phyloP scores from a whole-genome alignment of 2,113 vertebrate genomes.

The Alces alces region DNA sequence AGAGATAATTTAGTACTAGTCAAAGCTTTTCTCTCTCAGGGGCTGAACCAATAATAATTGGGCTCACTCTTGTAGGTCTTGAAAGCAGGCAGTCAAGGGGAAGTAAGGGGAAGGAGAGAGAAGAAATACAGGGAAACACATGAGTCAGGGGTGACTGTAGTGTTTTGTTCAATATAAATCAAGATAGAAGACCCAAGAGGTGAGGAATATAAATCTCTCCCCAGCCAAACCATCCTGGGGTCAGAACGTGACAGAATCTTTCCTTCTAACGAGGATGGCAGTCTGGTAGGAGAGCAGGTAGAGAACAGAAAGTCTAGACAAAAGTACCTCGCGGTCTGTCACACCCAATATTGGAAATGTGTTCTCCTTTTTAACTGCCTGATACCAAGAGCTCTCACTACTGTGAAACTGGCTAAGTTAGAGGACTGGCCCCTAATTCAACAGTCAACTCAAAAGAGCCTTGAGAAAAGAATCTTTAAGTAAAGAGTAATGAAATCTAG shows the following conservation, averaged over 20 bases:
- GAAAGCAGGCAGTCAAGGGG: neutral
- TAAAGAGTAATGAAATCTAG: neutral
- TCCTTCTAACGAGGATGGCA: neutral
- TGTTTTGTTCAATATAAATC: neutral
- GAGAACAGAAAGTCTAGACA: neutral
- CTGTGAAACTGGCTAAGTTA: neutral
- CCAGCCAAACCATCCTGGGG: neutral
- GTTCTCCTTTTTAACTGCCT: neutral
- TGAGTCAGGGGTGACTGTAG: accelerated
- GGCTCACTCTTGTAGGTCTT: neutral
- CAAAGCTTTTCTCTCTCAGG: neutral
- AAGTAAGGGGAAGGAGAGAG: neutral
- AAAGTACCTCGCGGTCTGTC: neutral
- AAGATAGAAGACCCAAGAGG: neutral
- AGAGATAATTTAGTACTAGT: neutral
- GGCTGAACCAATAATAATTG: neutral
- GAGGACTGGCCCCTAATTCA: neutral
- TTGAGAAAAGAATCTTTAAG: neutral
- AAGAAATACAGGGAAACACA: neutral
- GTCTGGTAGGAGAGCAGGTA: neutral
- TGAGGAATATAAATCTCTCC: neutral
- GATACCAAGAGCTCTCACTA: neutral
- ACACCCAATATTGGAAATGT: neutral
- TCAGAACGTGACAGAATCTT: neutral
- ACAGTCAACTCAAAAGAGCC: neutral